Base-by-base conservation (phyloP, 2,888 invertebrate species). In the Theretra japonica region DNA sequence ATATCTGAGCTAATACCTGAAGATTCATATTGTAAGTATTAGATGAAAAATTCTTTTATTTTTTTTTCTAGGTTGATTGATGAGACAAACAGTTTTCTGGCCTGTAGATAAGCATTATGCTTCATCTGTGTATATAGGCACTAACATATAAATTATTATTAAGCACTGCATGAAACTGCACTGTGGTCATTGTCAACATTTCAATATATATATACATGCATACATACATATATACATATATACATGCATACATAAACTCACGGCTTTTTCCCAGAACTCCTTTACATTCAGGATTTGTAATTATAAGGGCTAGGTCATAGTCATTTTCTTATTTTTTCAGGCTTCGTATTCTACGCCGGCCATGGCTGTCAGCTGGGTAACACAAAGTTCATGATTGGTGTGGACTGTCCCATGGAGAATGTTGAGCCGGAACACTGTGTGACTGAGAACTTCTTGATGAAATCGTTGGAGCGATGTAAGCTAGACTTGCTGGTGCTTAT, bases 321-420 rank as follows among this genome's bases (percentile, higher is more conserved):
- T 33, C 8, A 11, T 41, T 41, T 15, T 41, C 2, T 15, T 41
- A 41, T 41, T 65, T 62, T 90, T 87, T 71, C 88, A 94, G 95
- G 91, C 76, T 89, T 95, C 53, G 88, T 95, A 73, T 95, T 95
- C 80, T 95, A 94, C 75, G 95, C 94, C 21, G 95, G 95, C 3
- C 95, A 95, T 79, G 95, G 95, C 8, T 95, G 95, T 79, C 92
- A 95, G 77, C 77, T 95, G 5, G 88, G 89, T 73, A 94, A 94
- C 70, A 93, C 92, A 21, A 95, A 94, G 81, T 95, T 92, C 76
- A 90, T 95, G 86, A 82, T 95, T 4, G 90, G 94, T 4, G 84
- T 91, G 1, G 94, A 95, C 74, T 92, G 94, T 62, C 95, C 95
- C 0, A 77, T 79, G 3, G 88, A 91, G 71, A 84, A 91, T 25